These are phyloP conservation scores for Drosophila merina DNA, from an alignment of 2,888 invertebrate species.

Conservation along the genomic window DNA sequence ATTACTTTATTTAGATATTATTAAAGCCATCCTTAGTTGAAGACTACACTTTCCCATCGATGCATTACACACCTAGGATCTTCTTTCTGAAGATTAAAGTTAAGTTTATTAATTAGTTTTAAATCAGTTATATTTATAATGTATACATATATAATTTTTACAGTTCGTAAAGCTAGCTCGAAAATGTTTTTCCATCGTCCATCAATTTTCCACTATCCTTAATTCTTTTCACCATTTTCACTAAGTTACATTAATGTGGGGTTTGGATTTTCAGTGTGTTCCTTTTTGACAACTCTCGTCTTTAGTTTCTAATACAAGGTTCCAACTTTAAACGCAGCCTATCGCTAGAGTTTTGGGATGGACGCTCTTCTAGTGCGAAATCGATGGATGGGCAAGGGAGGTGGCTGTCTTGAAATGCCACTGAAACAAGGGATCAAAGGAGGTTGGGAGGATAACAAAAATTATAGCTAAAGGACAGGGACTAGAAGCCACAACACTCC, in stretches of 20 bases:
- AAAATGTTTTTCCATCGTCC: constrained; percentile 50
- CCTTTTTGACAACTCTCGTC: constrained; percentile 2
- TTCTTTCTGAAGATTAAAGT: constrained; percentile 53
- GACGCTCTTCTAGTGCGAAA: constrained; percentile 6
- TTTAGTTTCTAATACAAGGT: constrained; percentile 61
- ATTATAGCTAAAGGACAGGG: constrained; percentile 58
- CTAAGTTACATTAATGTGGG: constrained; percentile 24
- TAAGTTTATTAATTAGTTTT: constrained; percentile 69
- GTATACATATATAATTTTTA: constrained; percentile 77
- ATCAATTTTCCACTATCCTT: constrained; percentile 28
- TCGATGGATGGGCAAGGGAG: constrained; percentile 15
- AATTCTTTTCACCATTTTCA: constrained; percentile 30
- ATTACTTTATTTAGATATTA: background rate
- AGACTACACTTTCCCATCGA: background rate
- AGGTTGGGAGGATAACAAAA: constrained; percentile 53
- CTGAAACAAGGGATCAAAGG: constrained; percentile 46
- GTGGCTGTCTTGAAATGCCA: constrained; percentile 56
- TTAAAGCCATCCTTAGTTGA: background rate
- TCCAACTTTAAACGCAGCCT: constrained; percentile 27
- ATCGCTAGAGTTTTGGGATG: constrained; percentile 11
- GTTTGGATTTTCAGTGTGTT: constrained; percentile 6
- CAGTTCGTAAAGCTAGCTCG: constrained; percentile 75
- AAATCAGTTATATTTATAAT: constrained; percentile 72
- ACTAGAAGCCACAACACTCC: constrained; percentile 41
- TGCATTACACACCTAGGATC: background rate